A percentile compares a stretch with the other conserved stretches of the same genome.
These are phyloP conservation scores for Sisor rabdophorus DNA, from an alignment of 2,113 vertebrate species.

Conservation along the genomic window DNA sequence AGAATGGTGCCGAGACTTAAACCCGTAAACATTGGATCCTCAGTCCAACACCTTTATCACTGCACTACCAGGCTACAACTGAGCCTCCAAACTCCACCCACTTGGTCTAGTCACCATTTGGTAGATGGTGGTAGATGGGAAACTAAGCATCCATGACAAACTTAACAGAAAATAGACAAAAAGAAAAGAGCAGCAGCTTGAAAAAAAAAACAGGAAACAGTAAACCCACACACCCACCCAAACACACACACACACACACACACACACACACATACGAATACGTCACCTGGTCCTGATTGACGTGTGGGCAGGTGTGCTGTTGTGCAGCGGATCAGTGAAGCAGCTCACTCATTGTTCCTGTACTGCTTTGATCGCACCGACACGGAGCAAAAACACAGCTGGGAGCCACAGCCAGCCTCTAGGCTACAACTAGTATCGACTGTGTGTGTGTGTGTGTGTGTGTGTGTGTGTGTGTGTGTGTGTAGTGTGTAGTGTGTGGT, in stretches of 20 bases:
- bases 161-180: background rate
- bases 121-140: background rate
- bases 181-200: conserved; percentile 3
- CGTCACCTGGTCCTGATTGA: conserved; percentile 68
- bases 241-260: conserved; percentile 7
- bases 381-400: conserved; percentile 71
- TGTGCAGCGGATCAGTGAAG: conserved; percentile 71
- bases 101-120: background rate
- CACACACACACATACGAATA: conserved; percentile 23
- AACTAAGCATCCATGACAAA: conserved; percentile 20
- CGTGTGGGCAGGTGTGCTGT: conserved; percentile 80
- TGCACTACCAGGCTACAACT: too few relatives aligned
- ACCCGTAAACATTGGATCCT: too few relatives aligned
- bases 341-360: conserved; percentile 78
- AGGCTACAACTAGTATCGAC: conserved; percentile 67
- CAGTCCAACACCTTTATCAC: too few relatives aligned
- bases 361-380: conserved; percentile 83
- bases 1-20: too few relatives aligned
- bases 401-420: conserved; percentile 72
- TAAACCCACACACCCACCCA: background rate
- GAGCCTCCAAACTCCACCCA: conserved; percentile 3
- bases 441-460: conserved; percentile 18
- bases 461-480: conserved; percentile 29
- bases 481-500: conserved; percentile 29
- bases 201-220: too few relatives aligned